Evolutionary conservation across 2,113 vertebrate species (phyloP), one percentile per base, ranked within the genome.

Genomic region (Tyrannus savana): DNA sequence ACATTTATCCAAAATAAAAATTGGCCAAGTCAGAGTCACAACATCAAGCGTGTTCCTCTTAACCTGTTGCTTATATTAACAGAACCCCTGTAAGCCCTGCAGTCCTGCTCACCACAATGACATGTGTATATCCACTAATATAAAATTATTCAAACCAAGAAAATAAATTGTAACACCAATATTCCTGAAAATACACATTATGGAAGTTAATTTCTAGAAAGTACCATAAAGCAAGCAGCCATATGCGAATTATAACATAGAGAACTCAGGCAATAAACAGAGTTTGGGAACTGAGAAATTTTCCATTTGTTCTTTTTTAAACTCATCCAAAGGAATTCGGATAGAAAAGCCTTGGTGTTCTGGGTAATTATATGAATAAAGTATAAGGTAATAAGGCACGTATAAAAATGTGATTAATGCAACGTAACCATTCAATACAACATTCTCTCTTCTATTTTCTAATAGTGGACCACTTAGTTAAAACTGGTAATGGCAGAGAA

Each of bases 11-110:
- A 49, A 95, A 76, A 49, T 39, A 79, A 89, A 87, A 73, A 46
- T 18, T 8, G 15, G 12, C 50, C 37, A n/a, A 76, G 31, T 52
- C 12, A 3, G 33, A 69, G 74, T 21, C 21, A 10, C 0, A 0
- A 7, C 0, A 0, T 35, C 33, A 62, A 28, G 7, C 12, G 9
- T 4, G 11, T 12, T 85, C 7, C 33, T 62, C 23, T 83, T 42
- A 49, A 49, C 49, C 49, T 27, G 49, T 27, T 50, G 49, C 25
- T 50, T 13, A 14, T 50, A 15, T 25, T 50, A 25, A 25, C 24
- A 50, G 49, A 50, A 50, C 15, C 27, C 49, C 24, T 50, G 49
- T 25, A 64, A 71, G 21, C 23, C 42, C 25, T 1, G 16, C 17
- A 19, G 37, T 46, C 33, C 18, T 69, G 37, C 9, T 28, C 14